phyloP scores from a whole-genome alignment of 2,113 vertebrate species.

The Oreotrochilus melanogaster region DNA sequence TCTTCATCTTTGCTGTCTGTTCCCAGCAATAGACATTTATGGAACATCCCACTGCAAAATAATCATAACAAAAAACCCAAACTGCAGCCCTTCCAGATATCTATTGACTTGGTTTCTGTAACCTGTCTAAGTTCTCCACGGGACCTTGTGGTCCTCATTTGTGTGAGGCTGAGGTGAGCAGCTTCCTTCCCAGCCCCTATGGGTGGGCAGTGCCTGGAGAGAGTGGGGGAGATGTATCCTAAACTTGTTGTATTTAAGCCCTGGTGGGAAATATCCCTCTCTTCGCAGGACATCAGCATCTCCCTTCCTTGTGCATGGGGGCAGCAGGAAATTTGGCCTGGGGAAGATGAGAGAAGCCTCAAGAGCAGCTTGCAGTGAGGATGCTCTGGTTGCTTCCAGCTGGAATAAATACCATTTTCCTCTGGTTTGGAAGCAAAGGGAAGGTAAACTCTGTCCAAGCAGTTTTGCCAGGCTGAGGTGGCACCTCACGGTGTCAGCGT shows the following conservation, averaged over 20 bases:
- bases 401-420: not conserved
- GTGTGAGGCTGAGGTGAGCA: not conserved
- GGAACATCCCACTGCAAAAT: not conserved
- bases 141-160: not conserved
- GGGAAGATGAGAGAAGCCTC: not conserved
- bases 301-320: not conserved
- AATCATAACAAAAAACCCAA: too few species aligned
- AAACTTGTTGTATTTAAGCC: accelerated
- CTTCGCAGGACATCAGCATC: not conserved
- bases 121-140: accelerated
- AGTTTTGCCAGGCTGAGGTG: not conserved
- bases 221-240: accelerated
- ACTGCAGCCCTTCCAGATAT: too few species aligned
- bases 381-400: not conserved
- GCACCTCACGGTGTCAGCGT: not conserved
- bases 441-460: accelerated
- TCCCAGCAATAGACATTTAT: not conserved
- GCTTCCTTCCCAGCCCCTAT: not conserved
- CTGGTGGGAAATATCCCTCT: accelerated
- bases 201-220: not conserved
- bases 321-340: accelerated
- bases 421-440: not conserved
- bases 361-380: not conserved
- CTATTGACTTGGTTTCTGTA: not conserved
- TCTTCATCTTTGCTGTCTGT: not conserved